These are phyloP conservation scores for Otis tarda DNA, from an alignment of 2,113 vertebrate genomes.

Conservation along the genomic window DNA sequence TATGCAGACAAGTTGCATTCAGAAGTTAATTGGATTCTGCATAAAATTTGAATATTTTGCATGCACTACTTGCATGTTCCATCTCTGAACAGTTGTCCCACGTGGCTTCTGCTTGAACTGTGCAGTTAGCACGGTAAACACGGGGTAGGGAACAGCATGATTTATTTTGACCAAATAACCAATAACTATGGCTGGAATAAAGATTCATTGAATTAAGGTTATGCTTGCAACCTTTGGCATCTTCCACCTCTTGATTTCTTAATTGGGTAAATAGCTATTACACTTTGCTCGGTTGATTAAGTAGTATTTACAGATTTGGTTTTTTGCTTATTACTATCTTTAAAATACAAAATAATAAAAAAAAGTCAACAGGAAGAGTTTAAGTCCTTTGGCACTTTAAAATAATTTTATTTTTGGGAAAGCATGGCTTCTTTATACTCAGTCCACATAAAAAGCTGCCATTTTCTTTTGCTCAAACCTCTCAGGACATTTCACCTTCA, in stretches of 20 bases:
- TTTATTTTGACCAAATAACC: not conserved
- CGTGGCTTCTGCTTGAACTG: not conserved
- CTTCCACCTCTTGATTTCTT: constrained; percentile 3
- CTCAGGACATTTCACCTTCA: not conserved
- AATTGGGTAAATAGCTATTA: not conserved
- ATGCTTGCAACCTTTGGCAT: not conserved
- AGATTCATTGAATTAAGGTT: not conserved
- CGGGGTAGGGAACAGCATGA: not conserved
- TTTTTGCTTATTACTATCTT: not conserved
- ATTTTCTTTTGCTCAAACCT: not conserved
- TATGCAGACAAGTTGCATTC: not conserved
- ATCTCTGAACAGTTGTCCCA: not conserved
- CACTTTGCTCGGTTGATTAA: not conserved
- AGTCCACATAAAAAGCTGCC: not conserved
- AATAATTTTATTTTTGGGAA: not conserved
- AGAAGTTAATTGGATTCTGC: not conserved
- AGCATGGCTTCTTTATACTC: not conserved
- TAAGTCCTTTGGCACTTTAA: not conserved
- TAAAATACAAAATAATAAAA: not conserved
- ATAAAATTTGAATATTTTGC: not conserved
- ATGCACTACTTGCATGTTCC: not conserved
- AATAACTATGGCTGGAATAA: not conserved
- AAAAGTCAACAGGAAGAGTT: not conserved
- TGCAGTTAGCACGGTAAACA: not conserved
- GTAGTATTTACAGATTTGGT: not conserved